A percentile compares a stretch with the other conserved stretches of the same genome.
Evolutionary conservation across 2,888 invertebrate genomes (phyloP).

Genomic region (Xestia sexstrigata): DNA sequence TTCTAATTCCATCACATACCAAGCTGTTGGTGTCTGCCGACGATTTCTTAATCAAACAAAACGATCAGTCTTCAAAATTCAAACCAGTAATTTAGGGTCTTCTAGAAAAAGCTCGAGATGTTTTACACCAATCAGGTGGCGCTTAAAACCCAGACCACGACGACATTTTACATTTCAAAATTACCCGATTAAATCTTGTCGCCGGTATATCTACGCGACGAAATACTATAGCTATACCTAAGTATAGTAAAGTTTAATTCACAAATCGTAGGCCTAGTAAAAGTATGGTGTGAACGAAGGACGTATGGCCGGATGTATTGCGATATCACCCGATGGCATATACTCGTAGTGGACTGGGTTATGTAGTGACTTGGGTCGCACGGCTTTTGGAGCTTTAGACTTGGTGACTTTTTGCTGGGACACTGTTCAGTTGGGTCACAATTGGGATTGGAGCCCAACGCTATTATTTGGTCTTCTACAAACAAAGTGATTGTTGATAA

Average conservation of each 20-base stretch:
- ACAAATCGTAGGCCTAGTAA: constrained; percentile 68
- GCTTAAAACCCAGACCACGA: not conserved
- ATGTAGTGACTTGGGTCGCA: constrained; percentile 24
- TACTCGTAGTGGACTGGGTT: constrained; percentile 42
- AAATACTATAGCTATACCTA: not conserved
- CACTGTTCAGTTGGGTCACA: constrained; percentile 16
- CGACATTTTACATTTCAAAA: not conserved
- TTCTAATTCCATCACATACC: not conserved
- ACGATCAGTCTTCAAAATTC: too few species aligned
- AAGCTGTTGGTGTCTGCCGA: not conserved
- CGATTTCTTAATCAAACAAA: not conserved
- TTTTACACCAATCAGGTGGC: not conserved
- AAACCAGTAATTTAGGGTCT: not conserved
- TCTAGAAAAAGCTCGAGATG: not conserved
- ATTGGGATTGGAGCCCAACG: not conserved
- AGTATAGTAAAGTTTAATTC: constrained; percentile 57
- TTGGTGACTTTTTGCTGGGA: constrained; percentile 27
- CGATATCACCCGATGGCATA: constrained; percentile 61
- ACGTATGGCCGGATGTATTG: constrained; percentile 73
- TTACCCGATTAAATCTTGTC: not conserved
- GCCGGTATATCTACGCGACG: not conserved
- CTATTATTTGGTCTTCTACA: not conserved
- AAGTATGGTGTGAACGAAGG: constrained; percentile 75
- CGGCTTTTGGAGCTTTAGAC: constrained; percentile 19
- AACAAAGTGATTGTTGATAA: not conserved